Percentiles rank a stretch among this genome's conserved stretches.
Conservation (phyloP, 2,797 vertebrate genomes). For the Spheniscus humboldti region DNA sequence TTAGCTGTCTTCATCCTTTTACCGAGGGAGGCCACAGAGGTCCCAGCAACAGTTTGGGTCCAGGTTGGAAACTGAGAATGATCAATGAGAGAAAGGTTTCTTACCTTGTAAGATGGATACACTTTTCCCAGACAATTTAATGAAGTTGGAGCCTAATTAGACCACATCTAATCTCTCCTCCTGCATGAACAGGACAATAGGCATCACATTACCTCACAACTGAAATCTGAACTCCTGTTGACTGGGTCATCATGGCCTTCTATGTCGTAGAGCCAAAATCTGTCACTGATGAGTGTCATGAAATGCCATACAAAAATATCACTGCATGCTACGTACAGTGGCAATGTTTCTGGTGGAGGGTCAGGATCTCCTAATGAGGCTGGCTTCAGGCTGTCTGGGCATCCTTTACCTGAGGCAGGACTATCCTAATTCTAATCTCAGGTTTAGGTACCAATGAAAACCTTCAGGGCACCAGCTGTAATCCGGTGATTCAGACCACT, state of each 20-base stretch:
- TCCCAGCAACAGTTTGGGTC: neutral
- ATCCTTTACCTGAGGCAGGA: neutral
- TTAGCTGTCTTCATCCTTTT: neutral
- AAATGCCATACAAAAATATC: neutral
- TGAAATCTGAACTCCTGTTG: neutral
- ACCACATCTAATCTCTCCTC: neutral
- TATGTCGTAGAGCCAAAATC: neutral
- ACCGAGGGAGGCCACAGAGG: neutral
- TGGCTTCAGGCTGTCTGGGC: neutral
- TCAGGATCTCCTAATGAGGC: neutral
- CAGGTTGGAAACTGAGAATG: neutral
- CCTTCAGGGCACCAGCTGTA: neutral
- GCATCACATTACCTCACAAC: neutral
- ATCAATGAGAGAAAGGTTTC: neutral
- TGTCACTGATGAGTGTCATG: rapidly evolving
- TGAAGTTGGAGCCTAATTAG: neutral
- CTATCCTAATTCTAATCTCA: neutral
- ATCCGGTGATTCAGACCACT: neutral
- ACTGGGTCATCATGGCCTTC: neutral
- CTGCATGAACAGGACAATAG: neutral
- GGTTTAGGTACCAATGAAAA: neutral
- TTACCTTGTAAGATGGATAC: neutral
- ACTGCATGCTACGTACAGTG: neutral
- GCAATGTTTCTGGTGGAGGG: neutral
- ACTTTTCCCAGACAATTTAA: neutral